Conservation (phyloP, 1,140 invertebrate genomes). For the Pemphigus obesinymphae region DNA sequence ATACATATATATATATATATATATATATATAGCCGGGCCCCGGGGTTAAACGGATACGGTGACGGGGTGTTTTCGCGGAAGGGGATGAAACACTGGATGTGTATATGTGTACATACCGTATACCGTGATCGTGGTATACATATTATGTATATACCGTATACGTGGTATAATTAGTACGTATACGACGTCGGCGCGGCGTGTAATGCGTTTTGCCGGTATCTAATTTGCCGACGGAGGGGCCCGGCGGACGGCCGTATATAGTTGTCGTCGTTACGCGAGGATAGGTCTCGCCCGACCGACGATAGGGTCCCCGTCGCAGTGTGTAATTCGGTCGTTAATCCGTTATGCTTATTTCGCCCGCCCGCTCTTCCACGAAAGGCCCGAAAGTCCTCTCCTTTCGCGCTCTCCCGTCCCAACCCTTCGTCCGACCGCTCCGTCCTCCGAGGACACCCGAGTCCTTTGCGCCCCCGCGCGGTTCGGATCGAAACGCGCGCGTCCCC, state of each 20-base stretch:
- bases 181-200: neutral
- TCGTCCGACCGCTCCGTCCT: neutral
- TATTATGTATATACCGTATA: neutral
- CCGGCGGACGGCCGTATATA: neutral
- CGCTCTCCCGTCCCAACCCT: too few species aligned
- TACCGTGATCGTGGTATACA: neutral
- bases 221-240: neutral
- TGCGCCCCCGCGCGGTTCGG: neutral
- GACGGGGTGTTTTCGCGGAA: neutral
- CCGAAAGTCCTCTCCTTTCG: too few species aligned
- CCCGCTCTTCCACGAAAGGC: neutral
- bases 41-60: neutral
- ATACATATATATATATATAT: neutral
- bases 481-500: neutral
- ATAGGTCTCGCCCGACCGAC: neutral
- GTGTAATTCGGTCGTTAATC: constrained; percentile 39
- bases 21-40: too few species aligned
- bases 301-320: neutral
- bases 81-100: neutral
- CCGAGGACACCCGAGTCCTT: neutral
- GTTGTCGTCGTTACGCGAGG: constrained; percentile 2
- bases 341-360: constrained; percentile 24
- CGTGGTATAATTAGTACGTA: neutral
- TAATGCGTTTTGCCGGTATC: constrained; percentile 5
- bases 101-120: neutral